These are phyloP conservation scores for Selenia dentaria DNA, from an alignment of 2,888 invertebrate species.

Conservation along the genomic window DNA sequence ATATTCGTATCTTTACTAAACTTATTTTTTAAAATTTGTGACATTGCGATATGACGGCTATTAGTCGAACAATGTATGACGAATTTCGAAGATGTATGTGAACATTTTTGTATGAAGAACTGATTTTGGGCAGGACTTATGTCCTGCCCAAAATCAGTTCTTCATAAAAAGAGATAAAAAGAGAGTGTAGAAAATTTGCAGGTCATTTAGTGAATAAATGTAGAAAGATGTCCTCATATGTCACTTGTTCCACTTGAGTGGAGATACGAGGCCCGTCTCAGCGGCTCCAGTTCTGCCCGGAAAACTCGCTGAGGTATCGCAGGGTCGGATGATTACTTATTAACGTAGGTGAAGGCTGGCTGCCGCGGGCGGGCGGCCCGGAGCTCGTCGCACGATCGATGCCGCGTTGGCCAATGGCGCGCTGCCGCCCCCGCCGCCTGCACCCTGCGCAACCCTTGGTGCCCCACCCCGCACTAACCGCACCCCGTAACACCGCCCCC, in stretches of 20 bases:
- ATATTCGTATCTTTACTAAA: too few species aligned
- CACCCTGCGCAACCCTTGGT: slow-evolving; percentile 73
- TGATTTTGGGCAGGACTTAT: too few species aligned
- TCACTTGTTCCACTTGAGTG: slow-evolving; percentile 77
- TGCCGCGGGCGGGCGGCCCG: slow-evolving; percentile 78
- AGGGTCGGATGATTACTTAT: slow-evolving; percentile 84
- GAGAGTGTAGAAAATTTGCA: too few species aligned
- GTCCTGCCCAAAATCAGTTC: too few species aligned
- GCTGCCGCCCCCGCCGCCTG: slow-evolving; percentile 69
- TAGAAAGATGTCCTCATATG: slow-evolving; percentile 71
- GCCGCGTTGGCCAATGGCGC: slow-evolving; percentile 82
- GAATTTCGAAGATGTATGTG: too few species aligned
- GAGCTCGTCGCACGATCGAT: slow-evolving; percentile 81
- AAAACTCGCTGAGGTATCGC: slow-evolving; percentile 81
- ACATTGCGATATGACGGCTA: too few species aligned
- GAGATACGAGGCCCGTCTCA: slow-evolving; percentile 76
- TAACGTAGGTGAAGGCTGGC: slow-evolving; percentile 84
- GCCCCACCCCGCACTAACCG: slow-evolving; percentile 58
- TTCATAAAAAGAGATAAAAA: too few species aligned
- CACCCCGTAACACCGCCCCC: slow-evolving; percentile 78
- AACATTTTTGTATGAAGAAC: too few species aligned
- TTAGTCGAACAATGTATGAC: too few species aligned
- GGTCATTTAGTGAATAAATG: slow-evolving; percentile 80
- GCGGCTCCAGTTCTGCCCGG: slow-evolving; percentile 77
- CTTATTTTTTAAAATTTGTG: too few species aligned